Evolutionary conservation across 2,888 invertebrate species (phyloP), one percentile per base, ranked within the genome.

Genomic region (Schrankia costaestrigalis): DNA sequence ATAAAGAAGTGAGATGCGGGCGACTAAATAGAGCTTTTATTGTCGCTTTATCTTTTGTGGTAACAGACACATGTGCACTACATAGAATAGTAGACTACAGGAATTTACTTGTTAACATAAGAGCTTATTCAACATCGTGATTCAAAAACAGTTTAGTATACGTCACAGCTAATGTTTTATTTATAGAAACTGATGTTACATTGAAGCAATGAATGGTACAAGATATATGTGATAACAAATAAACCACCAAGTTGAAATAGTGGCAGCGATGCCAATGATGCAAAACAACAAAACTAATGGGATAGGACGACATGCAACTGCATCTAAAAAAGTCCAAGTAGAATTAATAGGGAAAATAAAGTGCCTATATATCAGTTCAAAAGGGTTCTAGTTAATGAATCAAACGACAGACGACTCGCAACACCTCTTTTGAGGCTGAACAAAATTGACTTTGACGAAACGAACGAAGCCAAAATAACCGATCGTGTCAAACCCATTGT

Each of bases 401-500:
- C 81, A 82, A 83, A 76, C 73, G 83, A 85, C 82, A 83, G 73
- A 63, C 64, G 66, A 71, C 79, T 72, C 56, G 84, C 84, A 83
- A 79, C 84, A 86, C 84, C 81, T 86, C 78, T 71, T 82, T 78
- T 80, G 76, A 72, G 71, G 64, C 65, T 63, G 75, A 73, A 82
- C 79, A 79, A 78, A 81, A 82, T 78, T 69, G 80, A 83, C 82
- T 76, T 84, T 85, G 85, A 85, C 78, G 80, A 56, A 78, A 72
- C 75, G 73, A 71, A 77, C 72, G 74, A 43, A 72, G 64, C 80
- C 73, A 75, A 87, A 86, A 84, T 85, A 84, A 74, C 79, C 71
- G 62, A 83, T 83, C 82, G 81, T 82, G 84, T 85, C 82, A 77
- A 82, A 83, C 79, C 85, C 85, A 87, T 87, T 87, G 86, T 86